Evolutionary conservation across 2,113 vertebrate species (phyloP).

Genomic region (Elgaria multicarinata): DNA sequence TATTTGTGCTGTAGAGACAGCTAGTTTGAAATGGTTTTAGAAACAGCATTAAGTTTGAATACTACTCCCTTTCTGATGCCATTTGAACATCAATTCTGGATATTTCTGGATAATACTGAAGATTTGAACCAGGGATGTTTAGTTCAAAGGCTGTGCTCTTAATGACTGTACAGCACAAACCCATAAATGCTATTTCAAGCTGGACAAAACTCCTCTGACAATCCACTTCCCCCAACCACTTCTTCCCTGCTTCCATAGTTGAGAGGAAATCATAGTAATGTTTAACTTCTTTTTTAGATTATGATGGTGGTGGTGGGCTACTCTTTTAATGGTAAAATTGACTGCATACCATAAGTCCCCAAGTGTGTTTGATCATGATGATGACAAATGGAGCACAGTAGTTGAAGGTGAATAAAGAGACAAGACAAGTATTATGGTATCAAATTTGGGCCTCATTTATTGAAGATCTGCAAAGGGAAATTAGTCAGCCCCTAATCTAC

Average conservation of each 20-base stretch:
- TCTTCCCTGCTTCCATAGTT: not conserved
- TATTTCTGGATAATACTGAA: not conserved
- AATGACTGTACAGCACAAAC: not conserved
- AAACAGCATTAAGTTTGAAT: not conserved
- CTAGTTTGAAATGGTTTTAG: not conserved
- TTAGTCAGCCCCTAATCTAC: too few species aligned
- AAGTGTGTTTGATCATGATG: too few species aligned
- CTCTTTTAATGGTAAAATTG: too few species aligned
- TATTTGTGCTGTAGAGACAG: not conserved
- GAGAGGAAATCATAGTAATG: not conserved
- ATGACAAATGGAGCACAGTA: not conserved
- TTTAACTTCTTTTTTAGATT: too few species aligned
- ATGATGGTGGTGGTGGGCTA: too few species aligned
- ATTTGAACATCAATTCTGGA: not conserved
- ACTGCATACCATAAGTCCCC: too few species aligned
- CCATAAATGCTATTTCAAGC: not conserved
- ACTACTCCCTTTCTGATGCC: not conserved
- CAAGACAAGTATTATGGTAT: too few species aligned
- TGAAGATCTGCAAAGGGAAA: too few species aligned
- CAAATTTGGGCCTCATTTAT: too few species aligned
- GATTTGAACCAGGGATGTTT: not conserved
- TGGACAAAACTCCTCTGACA: not conserved
- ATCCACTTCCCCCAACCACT: not conserved
- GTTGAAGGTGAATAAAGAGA: too few species aligned
- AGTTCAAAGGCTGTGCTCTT: not conserved